phyloP scores from a whole-genome alignment of 1,140 invertebrate species.

The Sinonovacula constricta region DNA sequence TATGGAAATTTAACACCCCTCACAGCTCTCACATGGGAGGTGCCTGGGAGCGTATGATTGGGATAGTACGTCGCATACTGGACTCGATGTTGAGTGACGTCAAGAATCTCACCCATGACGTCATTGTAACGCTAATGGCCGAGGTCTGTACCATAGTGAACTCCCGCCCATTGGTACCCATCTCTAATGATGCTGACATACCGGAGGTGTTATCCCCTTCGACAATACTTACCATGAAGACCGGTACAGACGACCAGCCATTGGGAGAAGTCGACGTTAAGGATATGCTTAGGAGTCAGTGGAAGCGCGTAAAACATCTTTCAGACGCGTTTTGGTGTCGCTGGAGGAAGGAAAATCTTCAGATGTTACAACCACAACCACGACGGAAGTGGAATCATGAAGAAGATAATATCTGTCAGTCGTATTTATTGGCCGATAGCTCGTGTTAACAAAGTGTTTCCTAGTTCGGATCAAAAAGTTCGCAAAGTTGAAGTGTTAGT shows the following conservation, averaged over 20 bases:
- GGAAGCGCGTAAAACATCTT: slow-evolving; percentile 37
- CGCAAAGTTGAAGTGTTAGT: background rate
- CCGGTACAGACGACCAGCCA: background rate
- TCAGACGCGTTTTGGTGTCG: slow-evolving; percentile 39
- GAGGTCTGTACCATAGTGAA: slow-evolving; percentile 28
- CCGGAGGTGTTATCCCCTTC: slow-evolving; percentile 17
- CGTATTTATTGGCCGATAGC: background rate
- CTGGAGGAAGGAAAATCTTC: slow-evolving; percentile 18
- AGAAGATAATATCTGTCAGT: background rate
- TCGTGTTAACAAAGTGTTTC: background rate
- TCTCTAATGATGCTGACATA: slow-evolving; percentile 21
- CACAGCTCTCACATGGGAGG: background rate
- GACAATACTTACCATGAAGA: slow-evolving; percentile 28
- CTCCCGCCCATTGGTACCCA: slow-evolving; percentile 2
- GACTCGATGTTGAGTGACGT: background rate
- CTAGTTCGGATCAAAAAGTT: background rate
- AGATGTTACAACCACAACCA: background rate
- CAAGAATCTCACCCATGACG: slow-evolving; percentile 2
- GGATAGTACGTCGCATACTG: background rate
- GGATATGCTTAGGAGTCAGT: slow-evolving; percentile 16
- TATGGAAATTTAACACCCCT: slow-evolving; percentile 53
- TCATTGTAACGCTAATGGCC: slow-evolving; percentile 13
- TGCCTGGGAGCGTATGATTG: slow-evolving; percentile 24
- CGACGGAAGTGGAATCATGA: background rate
- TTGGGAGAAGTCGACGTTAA: background rate